Conservation (phyloP, 2,888 invertebrate genomes). For the Noctuana brunneofusca region DNA sequence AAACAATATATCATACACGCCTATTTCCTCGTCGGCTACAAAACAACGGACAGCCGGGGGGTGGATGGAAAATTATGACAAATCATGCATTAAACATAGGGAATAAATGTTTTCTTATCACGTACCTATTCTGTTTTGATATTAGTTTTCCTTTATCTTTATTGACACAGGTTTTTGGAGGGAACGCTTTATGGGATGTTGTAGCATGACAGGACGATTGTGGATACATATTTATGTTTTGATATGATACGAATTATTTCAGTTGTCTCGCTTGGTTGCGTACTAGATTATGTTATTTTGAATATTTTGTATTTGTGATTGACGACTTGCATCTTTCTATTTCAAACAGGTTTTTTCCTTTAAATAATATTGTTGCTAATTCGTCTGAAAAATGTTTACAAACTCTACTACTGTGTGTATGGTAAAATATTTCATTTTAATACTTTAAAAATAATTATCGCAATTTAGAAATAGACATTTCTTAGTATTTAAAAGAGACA, state of each 20-base stretch:
- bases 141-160: constrained; percentile 83
- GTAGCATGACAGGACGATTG: constrained; percentile 60
- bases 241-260: constrained; percentile 26
- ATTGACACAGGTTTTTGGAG: constrained; percentile 80
- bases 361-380: neutral
- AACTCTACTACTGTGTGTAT: too few species aligned
- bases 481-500: neutral
- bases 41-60: constrained; percentile 75
- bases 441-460: too few species aligned
- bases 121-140: constrained; percentile 82
- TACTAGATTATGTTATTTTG: constrained; percentile 2
- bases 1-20: constrained; percentile 76
- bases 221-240: constrained; percentile 36
- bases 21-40: constrained; percentile 74
- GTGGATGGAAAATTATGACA: constrained; percentile 80
- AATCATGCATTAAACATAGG: constrained; percentile 83
- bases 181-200: constrained; percentile 69
- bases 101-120: constrained; percentile 84
- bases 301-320: neutral
- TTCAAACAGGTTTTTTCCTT: too few species aligned
- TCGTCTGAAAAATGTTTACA: too few species aligned
- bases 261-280: constrained; percentile 13
- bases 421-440: too few species aligned
- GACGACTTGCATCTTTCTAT: neutral
- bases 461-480: neutral